A percentile compares a stretch with the other conserved stretches of the same genome.
These are phyloP conservation scores for Temnothorax rugatulus DNA, from an alignment of 2,888 invertebrate species.

Conservation along the genomic window DNA sequence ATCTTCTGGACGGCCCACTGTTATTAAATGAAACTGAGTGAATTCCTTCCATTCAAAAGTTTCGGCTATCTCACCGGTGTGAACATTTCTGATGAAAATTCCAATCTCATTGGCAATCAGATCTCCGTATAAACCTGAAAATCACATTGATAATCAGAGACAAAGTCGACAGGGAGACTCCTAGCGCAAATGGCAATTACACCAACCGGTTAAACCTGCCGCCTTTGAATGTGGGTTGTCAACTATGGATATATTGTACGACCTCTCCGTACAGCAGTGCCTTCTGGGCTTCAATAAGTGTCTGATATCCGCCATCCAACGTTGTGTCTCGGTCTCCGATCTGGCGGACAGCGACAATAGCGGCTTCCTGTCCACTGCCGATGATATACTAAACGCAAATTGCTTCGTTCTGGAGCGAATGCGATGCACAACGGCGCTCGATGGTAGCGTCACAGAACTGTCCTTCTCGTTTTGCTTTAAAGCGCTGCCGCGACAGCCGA, in stretches of 20 bases:
- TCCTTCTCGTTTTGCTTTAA: conserved; percentile 75
- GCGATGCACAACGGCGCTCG: conserved; percentile 88
- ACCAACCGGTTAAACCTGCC: conserved; percentile 87
- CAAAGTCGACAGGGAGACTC: neutral
- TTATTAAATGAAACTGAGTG: conserved; percentile 87
- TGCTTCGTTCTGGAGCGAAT: conserved; percentile 90
- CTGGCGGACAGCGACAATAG: conserved; percentile 89
- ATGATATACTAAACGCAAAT: conserved; percentile 91
- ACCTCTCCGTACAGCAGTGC: conserved; percentile 86
- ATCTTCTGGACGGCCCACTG: conserved; percentile 87
- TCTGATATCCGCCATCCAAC: conserved; percentile 89
- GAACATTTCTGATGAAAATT: conserved; percentile 88
- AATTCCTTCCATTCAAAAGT: conserved; percentile 89
- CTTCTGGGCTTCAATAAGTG: conserved; percentile 85
- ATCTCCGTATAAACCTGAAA: conserved; percentile 87
- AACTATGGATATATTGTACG: conserved; percentile 89
- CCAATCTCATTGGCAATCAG: conserved; percentile 88
- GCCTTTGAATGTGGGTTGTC: conserved; percentile 89
- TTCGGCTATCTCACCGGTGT: conserved; percentile 86
- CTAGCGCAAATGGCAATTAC: neutral
- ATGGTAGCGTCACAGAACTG: conserved; percentile 86
- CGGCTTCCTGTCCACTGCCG: conserved; percentile 88
- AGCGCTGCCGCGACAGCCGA: conserved; percentile 67
- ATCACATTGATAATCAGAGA: neutral
- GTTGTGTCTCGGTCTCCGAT: conserved; percentile 89